These are phyloP conservation scores for Achlya flavicornis DNA, from an alignment of 2,888 invertebrate genomes.

Conservation along the genomic window DNA sequence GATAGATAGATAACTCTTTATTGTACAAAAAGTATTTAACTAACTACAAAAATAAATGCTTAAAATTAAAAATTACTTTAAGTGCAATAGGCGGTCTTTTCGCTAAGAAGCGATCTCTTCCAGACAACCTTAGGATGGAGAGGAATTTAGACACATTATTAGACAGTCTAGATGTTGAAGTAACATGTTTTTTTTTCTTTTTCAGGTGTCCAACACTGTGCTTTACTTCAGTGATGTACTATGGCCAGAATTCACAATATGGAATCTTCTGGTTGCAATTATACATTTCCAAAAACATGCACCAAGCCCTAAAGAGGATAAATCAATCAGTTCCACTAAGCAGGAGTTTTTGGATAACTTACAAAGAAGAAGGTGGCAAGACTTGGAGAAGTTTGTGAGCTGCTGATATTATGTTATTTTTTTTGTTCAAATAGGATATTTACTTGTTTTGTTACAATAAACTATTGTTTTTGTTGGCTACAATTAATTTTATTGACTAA, in stretches of 20 bases:
- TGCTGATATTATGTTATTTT: constrained; percentile 30
- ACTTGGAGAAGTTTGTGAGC: constrained; percentile 57
- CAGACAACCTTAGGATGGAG: too few relatives aligned
- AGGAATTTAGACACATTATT: too few relatives aligned
- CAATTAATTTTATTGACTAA: constrained; percentile 21
- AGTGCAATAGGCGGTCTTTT: too few relatives aligned
- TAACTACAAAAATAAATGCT: too few relatives aligned
- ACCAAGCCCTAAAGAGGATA: constrained; percentile 43
- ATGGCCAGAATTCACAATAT: constrained; percentile 98
- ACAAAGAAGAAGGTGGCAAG: constrained; percentile 61
- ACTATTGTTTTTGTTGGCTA: constrained; percentile 37
- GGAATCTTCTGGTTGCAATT: constrained; percentile 94
- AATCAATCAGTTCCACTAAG: constrained; percentile 51
- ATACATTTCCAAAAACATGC: constrained; percentile 91
- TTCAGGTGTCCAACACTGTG: constrained; percentile 89
- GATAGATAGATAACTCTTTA: too few relatives aligned
- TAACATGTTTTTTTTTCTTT: constrained; percentile 20
- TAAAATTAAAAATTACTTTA: too few relatives aligned
- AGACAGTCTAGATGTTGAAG: too few relatives aligned
- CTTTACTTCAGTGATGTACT: constrained; percentile 94
- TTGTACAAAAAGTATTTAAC: too few relatives aligned
- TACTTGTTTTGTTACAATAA: constrained; percentile 19
- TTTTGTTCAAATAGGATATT: constrained; percentile 14
- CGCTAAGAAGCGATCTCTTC: too few relatives aligned
- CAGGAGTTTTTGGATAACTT: constrained; percentile 70